These are phyloP conservation scores for Aporophyla lueneburgensis DNA, from an alignment of 2,888 invertebrate genomes.

Conservation along the genomic window DNA sequence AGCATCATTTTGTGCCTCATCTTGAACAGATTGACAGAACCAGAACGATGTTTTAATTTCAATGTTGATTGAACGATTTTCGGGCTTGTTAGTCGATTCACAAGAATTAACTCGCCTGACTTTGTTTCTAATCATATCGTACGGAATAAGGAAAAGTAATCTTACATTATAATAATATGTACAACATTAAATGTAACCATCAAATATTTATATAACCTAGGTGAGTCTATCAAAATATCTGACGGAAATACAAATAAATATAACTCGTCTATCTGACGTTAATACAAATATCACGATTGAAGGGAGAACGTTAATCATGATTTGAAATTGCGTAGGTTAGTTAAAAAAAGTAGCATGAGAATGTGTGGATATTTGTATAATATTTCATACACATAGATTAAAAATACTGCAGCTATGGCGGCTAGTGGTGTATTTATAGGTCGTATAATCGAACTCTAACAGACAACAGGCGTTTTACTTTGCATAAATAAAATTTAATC, in stretches of 20 bases:
- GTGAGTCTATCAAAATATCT: not conserved
- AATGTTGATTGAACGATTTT: no score
- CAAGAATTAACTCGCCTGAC: no score
- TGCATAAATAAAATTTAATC: no score
- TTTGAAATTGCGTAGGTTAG: not conserved
- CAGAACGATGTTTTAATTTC: no score
- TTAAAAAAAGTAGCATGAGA: not conserved
- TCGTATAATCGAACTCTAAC: no score
- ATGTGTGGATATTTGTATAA: not conserved
- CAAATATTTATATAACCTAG: conserved; percentile 3
- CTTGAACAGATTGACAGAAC: no score
- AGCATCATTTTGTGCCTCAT: no score
- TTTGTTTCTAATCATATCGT: not conserved
- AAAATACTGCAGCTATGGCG: no score
- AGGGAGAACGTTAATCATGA: not conserved
- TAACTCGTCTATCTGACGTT: not conserved
- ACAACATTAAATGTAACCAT: not conserved
- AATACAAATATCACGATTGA: conserved; percentile 4
- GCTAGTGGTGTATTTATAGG: no score
- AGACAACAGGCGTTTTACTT: no score
- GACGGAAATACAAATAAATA: not conserved
- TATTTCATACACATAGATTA: not conserved
- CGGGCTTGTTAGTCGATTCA: no score
- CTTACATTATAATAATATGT: not conserved
- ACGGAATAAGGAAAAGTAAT: not conserved